These are phyloP conservation scores for Prunella himalayana DNA, from an alignment of 2,113 vertebrate species.

Conservation along the genomic window DNA sequence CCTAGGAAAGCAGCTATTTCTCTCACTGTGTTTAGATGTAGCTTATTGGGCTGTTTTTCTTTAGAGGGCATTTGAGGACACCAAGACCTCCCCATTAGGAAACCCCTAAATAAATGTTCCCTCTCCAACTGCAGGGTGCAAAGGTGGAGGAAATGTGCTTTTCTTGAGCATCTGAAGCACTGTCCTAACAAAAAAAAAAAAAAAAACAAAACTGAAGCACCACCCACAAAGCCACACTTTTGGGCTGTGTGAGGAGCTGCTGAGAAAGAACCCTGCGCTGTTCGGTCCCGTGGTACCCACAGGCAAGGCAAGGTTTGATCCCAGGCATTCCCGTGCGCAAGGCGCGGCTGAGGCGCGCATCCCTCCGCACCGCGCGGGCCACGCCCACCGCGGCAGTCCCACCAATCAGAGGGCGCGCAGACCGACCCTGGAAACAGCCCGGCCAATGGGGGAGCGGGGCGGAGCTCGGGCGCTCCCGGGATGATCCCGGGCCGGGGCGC, in stretches of 20 bases:
- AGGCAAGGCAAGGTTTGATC: neutral
- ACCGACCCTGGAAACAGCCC: slow-evolving; percentile 66
- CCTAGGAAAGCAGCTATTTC: neutral
- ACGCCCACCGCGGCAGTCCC: neutral
- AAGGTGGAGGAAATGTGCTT: neutral
- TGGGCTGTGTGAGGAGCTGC: neutral
- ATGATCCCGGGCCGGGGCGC: no score
- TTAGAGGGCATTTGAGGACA: neutral
- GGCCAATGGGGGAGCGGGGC: slow-evolving; percentile 41
- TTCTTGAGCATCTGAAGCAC: neutral
- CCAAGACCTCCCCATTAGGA: neutral
- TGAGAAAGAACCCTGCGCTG: neutral
- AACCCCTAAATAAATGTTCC: accelerated
- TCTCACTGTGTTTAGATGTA: neutral
- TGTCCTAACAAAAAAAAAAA: neutral
- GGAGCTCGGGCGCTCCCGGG: neutral
- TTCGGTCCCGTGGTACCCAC: accelerated
- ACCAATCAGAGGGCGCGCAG: slow-evolving; percentile 45
- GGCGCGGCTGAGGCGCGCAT: neutral
- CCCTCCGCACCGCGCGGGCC: accelerated
- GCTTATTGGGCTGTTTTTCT: neutral
- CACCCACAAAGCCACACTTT: accelerated
- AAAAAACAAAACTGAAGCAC: neutral
- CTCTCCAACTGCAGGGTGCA: neutral
- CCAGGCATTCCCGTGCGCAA: no score